phyloP scores from a whole-genome alignment of 2,797 vertebrate species.

The Lepus townsendii region DNA sequence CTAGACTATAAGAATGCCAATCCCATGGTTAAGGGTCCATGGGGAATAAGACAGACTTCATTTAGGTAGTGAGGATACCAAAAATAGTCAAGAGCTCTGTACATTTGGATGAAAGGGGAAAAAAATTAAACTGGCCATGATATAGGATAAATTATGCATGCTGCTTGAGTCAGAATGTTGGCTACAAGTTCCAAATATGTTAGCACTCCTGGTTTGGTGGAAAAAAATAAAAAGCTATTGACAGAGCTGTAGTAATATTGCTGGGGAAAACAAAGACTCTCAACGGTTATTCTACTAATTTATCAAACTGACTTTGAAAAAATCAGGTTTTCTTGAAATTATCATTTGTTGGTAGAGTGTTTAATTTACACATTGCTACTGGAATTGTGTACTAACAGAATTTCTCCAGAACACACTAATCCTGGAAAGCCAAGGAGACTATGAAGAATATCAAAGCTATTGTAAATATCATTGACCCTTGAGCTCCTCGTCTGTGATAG shows the following conservation, averaged over 20 bases:
- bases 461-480: neutral
- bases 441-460: neutral
- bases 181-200: conserved; percentile 9
- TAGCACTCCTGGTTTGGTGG: neutral
- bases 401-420: neutral
- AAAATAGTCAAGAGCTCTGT: neutral
- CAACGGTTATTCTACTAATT: neutral
- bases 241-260: neutral
- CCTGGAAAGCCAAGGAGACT: neutral
- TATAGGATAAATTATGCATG: neutral
- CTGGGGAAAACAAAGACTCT: neutral
- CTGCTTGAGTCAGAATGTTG: neutral
- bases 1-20: neutral
- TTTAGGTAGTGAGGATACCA: neutral
- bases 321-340: neutral
- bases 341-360: neutral
- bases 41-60: neutral
- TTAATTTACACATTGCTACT: neutral
- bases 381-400: neutral
- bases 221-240: conserved; percentile 23
- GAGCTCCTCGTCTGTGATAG: neutral
- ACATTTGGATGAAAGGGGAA: neutral
- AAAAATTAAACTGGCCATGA: neutral
- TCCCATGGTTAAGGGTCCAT: neutral
- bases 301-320: neutral